These are phyloP conservation scores for Ammodramus savannarum DNA, from an alignment of 2,113 vertebrate species.

Conservation along the genomic window DNA sequence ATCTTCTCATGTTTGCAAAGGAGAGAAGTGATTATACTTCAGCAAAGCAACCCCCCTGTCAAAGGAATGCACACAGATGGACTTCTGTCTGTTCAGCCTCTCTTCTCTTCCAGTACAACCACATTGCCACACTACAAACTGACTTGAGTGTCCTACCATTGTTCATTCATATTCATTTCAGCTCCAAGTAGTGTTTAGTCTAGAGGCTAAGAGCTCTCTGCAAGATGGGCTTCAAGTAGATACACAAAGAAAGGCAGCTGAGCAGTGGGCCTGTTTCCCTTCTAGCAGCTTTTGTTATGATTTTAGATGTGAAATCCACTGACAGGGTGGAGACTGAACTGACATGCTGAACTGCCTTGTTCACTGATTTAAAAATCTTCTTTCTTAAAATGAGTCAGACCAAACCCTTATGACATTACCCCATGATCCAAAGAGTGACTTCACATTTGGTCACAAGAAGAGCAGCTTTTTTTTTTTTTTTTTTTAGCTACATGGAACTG, in stretches of 20 bases:
- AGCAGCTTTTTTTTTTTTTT: not conserved
- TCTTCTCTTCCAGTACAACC: not conserved
- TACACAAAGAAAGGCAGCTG: constrained; percentile 3
- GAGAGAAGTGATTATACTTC: not conserved
- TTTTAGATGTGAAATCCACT: constrained; percentile 28
- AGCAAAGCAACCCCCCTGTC: not conserved
- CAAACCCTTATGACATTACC: constrained; percentile 10
- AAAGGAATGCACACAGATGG: not conserved
- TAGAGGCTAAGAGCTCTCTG: constrained; percentile 6
- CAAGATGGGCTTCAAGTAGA: constrained; percentile 26
- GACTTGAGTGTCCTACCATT: not conserved
- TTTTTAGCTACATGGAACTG: not conserved
- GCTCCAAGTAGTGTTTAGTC: not conserved
- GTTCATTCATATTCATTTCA: constrained; percentile 30
- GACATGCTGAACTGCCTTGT: constrained; percentile 17
- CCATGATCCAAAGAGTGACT: constrained; percentile 11
- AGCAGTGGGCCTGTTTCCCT: constrained; percentile 17
- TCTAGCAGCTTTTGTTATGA: constrained; percentile 36
- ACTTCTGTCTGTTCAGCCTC: not conserved
- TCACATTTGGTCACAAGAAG: constrained; percentile 25
- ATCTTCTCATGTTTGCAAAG: not conserved
- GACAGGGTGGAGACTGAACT: not conserved
- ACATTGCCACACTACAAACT: not conserved
- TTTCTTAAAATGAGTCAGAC: constrained; percentile 9
- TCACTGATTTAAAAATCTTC: not conserved